These are phyloP conservation scores for Trachythela sp. DNA, from an alignment of 64 coral and sea anemone genomes.

Conservation along the genomic window DNA sequence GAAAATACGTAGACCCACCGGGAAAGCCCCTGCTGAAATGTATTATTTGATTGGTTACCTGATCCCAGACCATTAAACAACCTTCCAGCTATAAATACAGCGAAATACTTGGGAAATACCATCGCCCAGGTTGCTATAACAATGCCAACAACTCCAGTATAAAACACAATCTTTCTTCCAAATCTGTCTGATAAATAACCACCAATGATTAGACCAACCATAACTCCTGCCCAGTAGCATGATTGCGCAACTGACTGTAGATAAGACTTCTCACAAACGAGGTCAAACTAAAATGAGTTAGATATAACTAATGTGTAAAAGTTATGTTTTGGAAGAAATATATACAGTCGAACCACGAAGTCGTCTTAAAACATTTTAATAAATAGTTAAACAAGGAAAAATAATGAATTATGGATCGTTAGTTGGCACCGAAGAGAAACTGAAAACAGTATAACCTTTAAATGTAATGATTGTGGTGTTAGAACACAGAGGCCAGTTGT, in stretches of 20 bases:
- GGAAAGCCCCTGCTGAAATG: too few species aligned
- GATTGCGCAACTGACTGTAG: neutral
- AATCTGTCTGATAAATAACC: slow-evolving; percentile 1
- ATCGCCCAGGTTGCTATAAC: slow-evolving; percentile 4
- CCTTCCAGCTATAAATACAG: neutral
- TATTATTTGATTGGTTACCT: neutral
- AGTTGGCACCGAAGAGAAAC: too few species aligned
- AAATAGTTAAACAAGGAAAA: too few species aligned
- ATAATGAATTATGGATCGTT: too few species aligned
- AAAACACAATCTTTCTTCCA: neutral
- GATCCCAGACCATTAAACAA: neutral
- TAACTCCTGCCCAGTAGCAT: neutral
- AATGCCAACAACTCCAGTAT: neutral
- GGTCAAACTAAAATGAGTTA: neutral
- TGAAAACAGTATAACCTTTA: too few species aligned
- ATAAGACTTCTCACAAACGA: slow-evolving; percentile 7
- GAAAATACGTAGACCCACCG: too few species aligned
- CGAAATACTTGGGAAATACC: neutral
- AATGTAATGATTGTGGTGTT: too few species aligned
- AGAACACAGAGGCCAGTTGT: too few species aligned
- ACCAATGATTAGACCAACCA: neutral
- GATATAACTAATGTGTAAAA: too few species aligned
- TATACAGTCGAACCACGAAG: too few species aligned
- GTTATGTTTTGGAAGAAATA: too few species aligned
- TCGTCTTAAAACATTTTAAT: too few species aligned